These are phyloP conservation scores for Aphidius ervi DNA, from an alignment of 1,140 invertebrate species.

Conservation along the genomic window DNA sequence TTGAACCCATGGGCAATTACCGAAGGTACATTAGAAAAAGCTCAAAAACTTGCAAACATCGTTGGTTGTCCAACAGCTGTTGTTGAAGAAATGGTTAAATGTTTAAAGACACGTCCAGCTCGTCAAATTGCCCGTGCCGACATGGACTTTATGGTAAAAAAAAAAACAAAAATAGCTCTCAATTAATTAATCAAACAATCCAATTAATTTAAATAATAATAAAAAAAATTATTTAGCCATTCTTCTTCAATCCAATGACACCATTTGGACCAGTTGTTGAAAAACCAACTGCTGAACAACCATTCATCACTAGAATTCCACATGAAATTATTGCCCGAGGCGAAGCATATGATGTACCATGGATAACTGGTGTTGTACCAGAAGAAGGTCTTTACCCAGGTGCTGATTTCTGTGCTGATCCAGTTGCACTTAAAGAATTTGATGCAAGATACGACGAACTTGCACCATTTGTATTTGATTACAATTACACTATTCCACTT, in stretches of 20 bases:
- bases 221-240: slow-evolving; percentile 40
- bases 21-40: slow-evolving; percentile 63
- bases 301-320: slow-evolving; percentile 59
- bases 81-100: slow-evolving; percentile 63
- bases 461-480: slow-evolving; percentile 56
- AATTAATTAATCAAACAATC: slow-evolving; percentile 20
- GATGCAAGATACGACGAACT: slow-evolving; percentile 54
- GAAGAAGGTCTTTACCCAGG: slow-evolving; percentile 63
- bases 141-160: slow-evolving; percentile 50
- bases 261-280: slow-evolving; percentile 62
- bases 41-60: slow-evolving; percentile 59
- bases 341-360: slow-evolving; percentile 55
- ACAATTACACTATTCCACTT: slow-evolving; percentile 55
- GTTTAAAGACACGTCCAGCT: slow-evolving; percentile 63
- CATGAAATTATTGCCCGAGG: slow-evolving; percentile 54
- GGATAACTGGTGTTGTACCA: slow-evolving; percentile 56
- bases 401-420: slow-evolving; percentile 49
- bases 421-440: slow-evolving; percentile 46
- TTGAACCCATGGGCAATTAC: slow-evolving; percentile 68
- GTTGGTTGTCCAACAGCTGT: slow-evolving; percentile 65
- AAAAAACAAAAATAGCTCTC: not conserved
- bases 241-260: slow-evolving; percentile 58
- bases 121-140: slow-evolving; percentile 52
- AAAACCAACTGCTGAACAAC: slow-evolving; percentile 39
- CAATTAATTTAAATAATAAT: not conserved